phyloP scores from a whole-genome alignment of 2,888 invertebrate genomes.

The Catocala sponsa region DNA sequence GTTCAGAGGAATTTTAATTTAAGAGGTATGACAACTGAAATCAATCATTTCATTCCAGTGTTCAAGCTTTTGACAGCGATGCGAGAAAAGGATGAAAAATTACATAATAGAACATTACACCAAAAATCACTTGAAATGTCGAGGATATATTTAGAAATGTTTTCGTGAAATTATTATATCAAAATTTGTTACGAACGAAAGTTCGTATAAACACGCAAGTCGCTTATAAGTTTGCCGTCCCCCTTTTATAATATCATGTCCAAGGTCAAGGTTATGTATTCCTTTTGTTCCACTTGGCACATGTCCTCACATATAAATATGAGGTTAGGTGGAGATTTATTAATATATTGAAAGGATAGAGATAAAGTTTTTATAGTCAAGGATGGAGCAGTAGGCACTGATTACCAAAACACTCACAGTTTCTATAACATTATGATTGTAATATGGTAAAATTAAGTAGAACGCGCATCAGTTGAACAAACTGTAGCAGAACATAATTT shows the following conservation, averaged over 20 bases:
- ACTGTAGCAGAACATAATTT: no score
- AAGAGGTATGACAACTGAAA: neutral
- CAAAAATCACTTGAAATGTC: constrained; percentile 1
- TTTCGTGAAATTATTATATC: neutral
- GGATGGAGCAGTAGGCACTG: neutral
- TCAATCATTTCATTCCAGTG: no score
- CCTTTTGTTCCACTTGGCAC: constrained; percentile 7
- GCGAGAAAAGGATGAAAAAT: neutral
- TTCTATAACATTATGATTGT: no score
- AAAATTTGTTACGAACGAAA: neutral
- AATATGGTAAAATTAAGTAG: no score
- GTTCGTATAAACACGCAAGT: neutral
- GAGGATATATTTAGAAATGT: neutral
- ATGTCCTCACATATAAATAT: neutral
- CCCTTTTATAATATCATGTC: neutral
- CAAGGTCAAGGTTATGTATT: constrained; percentile 5
- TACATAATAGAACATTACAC: neutral
- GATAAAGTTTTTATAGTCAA: neutral
- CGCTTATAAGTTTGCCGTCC: neutral
- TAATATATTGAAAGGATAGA: neutral
- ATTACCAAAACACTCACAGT: no score
- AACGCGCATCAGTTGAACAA: no score
- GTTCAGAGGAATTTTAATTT: neutral
- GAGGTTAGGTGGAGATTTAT: constrained; percentile 4
- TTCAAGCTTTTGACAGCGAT: neutral